Conservation (phyloP, 2,113 vertebrate genomes). For the Paraplagusia blochii region DNA sequence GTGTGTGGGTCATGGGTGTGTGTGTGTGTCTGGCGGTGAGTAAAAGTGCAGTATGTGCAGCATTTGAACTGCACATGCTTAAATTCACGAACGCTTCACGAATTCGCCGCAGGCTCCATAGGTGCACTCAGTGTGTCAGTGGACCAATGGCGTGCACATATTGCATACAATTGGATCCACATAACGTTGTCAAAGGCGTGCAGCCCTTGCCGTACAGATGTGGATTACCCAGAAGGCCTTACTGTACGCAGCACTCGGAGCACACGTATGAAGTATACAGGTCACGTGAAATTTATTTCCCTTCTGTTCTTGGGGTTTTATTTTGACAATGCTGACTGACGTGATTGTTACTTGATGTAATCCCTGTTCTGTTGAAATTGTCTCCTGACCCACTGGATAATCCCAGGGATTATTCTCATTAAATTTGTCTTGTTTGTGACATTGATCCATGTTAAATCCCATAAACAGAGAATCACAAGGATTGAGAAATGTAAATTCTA, state of each 20-base stretch:
- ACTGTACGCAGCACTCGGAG: slow-evolving; percentile 14
- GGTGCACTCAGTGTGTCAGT: not conserved
- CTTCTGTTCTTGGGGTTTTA: slow-evolving; percentile 43
- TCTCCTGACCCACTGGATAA: slow-evolving; percentile 54
- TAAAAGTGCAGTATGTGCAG: not conserved
- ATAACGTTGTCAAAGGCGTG: slow-evolving; percentile 29
- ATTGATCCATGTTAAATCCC: no score
- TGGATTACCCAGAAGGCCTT: slow-evolving; percentile 33
- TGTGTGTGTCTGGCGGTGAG: not conserved
- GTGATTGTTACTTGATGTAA: slow-evolving; percentile 55
- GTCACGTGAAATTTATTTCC: slow-evolving; percentile 63
- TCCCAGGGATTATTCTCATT: slow-evolving; percentile 56
- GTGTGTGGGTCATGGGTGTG: slow-evolving; percentile 35
- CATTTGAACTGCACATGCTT: slow-evolving; percentile 23
- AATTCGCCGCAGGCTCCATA: not conserved
- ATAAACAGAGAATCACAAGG: not conserved
- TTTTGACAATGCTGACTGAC: slow-evolving; percentile 29
- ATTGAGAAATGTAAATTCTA: no score
- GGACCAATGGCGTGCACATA: slow-evolving; percentile 11
- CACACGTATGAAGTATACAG: slow-evolving; percentile 60
- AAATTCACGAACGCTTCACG: slow-evolving; percentile 40
- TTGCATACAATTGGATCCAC: slow-evolving; percentile 34
- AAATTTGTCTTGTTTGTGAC: slow-evolving; percentile 2
- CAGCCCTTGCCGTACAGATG: slow-evolving; percentile 45
- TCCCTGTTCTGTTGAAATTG: slow-evolving; percentile 45